These are phyloP conservation scores for Cheilinus undulatus DNA, from an alignment of 2,113 vertebrate genomes.

Conservation along the genomic window DNA sequence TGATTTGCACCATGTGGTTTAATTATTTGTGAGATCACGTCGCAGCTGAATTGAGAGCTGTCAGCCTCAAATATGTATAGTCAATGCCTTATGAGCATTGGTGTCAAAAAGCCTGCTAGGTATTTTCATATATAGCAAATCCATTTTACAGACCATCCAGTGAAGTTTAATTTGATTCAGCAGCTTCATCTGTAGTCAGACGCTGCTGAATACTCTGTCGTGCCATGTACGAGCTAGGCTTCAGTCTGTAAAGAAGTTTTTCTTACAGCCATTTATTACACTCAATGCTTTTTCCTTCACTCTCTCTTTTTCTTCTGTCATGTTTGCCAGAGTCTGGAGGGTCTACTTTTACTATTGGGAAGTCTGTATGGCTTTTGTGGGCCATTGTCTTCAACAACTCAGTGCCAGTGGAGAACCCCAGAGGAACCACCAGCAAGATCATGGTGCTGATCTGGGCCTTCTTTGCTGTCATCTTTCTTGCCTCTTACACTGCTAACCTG, in stretches of 20 bases:
- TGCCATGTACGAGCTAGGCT: conserved; percentile 2
- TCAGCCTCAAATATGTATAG: conserved; percentile 39
- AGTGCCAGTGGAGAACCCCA: conserved; percentile 95
- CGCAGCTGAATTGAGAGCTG: conserved; percentile 48
- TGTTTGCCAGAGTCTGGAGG: conserved; percentile 84
- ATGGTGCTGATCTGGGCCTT: conserved; percentile 98
- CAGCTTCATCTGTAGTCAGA: conserved; percentile 26
- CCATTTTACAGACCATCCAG: conserved; percentile 47
- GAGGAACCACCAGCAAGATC: conserved; percentile 96
- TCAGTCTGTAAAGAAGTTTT: conserved; percentile 15
- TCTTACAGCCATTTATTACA: conserved; percentile 22
- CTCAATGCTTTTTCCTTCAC: conserved; percentile 6
- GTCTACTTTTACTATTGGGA: conserved; percentile 94
- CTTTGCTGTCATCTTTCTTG: conserved; percentile 97
- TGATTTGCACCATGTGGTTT: conserved; percentile 46
- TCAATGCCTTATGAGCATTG: conserved; percentile 32
- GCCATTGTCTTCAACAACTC: conserved; percentile 97
- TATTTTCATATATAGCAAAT: conserved; percentile 42
- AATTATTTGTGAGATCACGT: conserved; percentile 59
- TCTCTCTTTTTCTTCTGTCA: conserved; percentile 5
- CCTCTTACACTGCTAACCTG: conserved; percentile 96
- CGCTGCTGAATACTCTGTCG: conserved; percentile 23
- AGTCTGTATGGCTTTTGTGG: conserved; percentile 92
- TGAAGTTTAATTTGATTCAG: conserved; percentile 39
- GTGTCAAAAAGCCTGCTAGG: conserved; percentile 35